These are phyloP conservation scores for Busarellus nigricollis DNA, from an alignment of 2,797 vertebrate genomes.

Conservation along the genomic window DNA sequence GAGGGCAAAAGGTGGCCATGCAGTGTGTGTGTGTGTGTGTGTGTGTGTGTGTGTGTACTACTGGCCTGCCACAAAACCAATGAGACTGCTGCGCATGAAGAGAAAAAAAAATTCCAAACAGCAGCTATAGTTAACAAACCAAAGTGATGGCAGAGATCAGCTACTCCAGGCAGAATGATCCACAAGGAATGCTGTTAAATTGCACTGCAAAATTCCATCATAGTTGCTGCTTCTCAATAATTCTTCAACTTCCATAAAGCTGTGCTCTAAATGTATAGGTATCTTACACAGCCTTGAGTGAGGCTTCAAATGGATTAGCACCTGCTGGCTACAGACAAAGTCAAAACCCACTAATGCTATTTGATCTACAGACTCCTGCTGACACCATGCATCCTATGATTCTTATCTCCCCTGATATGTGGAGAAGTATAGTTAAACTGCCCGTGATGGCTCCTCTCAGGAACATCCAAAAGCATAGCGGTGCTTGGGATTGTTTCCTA, in stretches of 20 bases:
- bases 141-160: neutral
- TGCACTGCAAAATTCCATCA: neutral
- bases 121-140: neutral
- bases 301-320: neutral
- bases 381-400: neutral
- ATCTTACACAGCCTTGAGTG: neutral
- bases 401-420: neutral
- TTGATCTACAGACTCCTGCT: neutral
- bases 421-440: neutral
- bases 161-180: neutral
- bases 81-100: neutral
- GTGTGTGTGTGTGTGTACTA: neutral
- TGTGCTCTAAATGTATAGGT: neutral
- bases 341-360: neutral
- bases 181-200: neutral
- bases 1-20: slow-evolving; percentile 40
- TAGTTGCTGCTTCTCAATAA: neutral
- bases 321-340: neutral
- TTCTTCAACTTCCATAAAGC: neutral
- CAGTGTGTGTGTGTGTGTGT: neutral
- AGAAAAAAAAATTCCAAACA: neutral
- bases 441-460: neutral
- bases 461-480: neutral
- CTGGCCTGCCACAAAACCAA: neutral
- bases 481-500: neutral